phyloP scores from a whole-genome alignment of 2,113 vertebrate species.

The Sminthopsis crassicaudata region DNA sequence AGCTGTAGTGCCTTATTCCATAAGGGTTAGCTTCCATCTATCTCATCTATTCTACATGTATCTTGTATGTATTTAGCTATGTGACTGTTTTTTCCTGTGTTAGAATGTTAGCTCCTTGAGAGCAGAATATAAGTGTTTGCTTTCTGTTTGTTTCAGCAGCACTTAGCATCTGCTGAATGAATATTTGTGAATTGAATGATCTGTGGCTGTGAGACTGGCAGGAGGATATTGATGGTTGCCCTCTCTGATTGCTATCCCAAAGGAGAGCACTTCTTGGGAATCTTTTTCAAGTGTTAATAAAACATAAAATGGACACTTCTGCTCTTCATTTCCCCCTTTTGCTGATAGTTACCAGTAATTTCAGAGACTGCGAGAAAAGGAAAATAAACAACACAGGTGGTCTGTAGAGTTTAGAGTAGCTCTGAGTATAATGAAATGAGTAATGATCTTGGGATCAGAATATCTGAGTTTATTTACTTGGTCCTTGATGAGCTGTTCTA shows the following conservation, averaged over 20 bases:
- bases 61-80: no score
- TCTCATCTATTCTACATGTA: not conserved
- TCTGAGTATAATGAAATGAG: not conserved
- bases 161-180: not conserved
- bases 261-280: not conserved
- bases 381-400: slow-evolving; percentile 1
- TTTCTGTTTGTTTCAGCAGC: not conserved
- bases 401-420: not conserved
- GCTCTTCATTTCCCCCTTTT: not conserved
- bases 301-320: slow-evolving; percentile 21
- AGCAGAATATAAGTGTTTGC: no score
- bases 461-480: no score
- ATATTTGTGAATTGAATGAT: not conserved
- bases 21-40: not conserved
- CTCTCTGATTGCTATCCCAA: not conserved
- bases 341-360: slow-evolving; percentile 25
- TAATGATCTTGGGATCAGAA: no score
- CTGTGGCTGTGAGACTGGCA: no score
- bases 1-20: not conserved
- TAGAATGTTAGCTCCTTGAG: no score
- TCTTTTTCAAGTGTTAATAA: slow-evolving; percentile 12
- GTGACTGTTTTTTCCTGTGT: no score
- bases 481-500: no score
- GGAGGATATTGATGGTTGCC: not conserved
- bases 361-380: not conserved